Evolutionary conservation across 2,888 invertebrate genomes (phyloP), one percentile per base, ranked within the genome.

Genomic region (Coelogynopora nodosa): DNA sequence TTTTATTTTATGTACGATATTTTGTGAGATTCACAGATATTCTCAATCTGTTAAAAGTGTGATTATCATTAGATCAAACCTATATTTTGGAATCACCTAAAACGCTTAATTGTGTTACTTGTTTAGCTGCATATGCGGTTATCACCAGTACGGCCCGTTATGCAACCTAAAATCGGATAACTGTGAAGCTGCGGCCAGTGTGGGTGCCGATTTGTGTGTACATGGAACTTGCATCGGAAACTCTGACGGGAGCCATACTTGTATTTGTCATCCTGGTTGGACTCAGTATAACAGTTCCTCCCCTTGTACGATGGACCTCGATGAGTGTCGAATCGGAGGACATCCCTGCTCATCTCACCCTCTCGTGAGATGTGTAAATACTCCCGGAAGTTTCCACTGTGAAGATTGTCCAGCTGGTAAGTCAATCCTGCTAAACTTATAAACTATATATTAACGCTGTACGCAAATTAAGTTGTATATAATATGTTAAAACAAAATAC

Each of bases 211-310:
- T 2, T 28, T 85, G 23, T 85, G 85, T 30, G 85, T 67, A 18
- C 85, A 85, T 85, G 85, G 85, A 74, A 74, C 83, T 28, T 85
- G 85, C 29, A n/a, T 80, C n/a, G 23, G 5, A 10, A 27, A 5
- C 5, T 13, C 27, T 28, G 18, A 29, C 23, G 29, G 29, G 0
- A 74, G 67, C 74, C 85, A 85, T n/a, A 26, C 27, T 85, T 85
- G 85, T 67, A 1, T 85, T 2, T 85, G 85, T 67, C 29, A 85
- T 23, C 18, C 67, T 28, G 85, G 85, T 67, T 85, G 85, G 85
- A 23, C 85, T 0, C 26, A 67, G 29, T 29, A 74, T 13, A 30
- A 30, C 18, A 5, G 27, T n/a, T 31, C 84, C 2, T 0, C 27
- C 10, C 49, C 85, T 0, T 85, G 85, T 26, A 67, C 28, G 1